phyloP scores from a whole-genome alignment of 2,113 vertebrate genomes.

The Hemicordylus capensis region DNA sequence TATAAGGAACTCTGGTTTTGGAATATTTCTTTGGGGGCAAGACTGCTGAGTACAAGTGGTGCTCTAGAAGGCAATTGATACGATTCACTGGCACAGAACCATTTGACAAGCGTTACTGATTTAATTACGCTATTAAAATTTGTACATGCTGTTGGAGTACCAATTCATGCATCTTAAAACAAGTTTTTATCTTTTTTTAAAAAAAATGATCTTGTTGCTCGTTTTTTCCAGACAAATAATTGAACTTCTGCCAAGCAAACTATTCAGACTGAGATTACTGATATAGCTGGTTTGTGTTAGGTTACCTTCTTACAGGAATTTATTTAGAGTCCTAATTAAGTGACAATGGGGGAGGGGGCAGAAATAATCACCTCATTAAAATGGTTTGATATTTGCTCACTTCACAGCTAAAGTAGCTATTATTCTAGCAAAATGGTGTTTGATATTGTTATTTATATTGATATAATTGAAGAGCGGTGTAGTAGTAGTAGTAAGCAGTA shows the following conservation, averaged over 20 bases:
- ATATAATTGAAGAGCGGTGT: too few relatives aligned
- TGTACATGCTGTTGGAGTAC: background rate
- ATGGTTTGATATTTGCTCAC: background rate
- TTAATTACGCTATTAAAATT: slow-evolving; percentile 3
- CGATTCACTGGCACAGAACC: background rate
- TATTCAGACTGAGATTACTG: background rate
- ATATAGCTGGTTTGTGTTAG: background rate
- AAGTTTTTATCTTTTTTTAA: background rate
- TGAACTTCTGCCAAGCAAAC: background rate
- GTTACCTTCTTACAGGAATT: background rate
- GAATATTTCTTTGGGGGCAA: background rate
- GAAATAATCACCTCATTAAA: background rate
- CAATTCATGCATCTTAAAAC: slow-evolving; percentile 1
- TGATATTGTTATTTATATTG: background rate
- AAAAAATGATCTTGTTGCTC: background rate
- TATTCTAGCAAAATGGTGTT: background rate
- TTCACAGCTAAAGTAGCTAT: background rate
- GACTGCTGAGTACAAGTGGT: background rate
- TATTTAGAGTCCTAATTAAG: background rate
- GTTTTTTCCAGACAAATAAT: background rate
- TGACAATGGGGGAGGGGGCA: background rate
- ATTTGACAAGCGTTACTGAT: background rate
- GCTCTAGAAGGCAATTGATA: background rate
- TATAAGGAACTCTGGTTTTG: background rate
- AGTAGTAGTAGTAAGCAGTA: too few relatives aligned